Evolutionary conservation across 2,113 vertebrate species (phyloP).

Genomic region (Nannobrachium achirus): DNA sequence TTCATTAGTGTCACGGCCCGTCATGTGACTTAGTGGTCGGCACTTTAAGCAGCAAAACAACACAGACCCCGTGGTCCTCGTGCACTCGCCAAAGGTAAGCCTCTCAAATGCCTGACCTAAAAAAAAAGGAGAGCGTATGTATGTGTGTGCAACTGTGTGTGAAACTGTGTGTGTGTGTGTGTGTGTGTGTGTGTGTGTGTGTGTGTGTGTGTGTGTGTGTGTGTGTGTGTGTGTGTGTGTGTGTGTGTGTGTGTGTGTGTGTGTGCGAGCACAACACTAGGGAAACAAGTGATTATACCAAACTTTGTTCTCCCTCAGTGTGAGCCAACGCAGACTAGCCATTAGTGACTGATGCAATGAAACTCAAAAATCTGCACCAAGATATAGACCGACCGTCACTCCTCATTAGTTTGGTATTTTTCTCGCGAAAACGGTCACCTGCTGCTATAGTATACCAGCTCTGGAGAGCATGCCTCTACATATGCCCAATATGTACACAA

Average conservation of each 20-base stretch:
- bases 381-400: too few relatives aligned
- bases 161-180: conserved; percentile 23
- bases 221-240: conserved; percentile 21
- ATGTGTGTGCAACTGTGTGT: conserved; percentile 26
- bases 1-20: conserved; percentile 45
- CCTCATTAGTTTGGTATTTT: too few relatives aligned
- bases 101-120: conserved; percentile 24
- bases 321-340: neutral
- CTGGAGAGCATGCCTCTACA: neutral
- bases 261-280: conserved; percentile 41
- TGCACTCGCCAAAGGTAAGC: conserved; percentile 25
- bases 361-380: too few relatives aligned
- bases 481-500: neutral
- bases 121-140: conserved; percentile 2
- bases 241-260: conserved; percentile 10
- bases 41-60: conserved; percentile 61
- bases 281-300: conserved; percentile 70
- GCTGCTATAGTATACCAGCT: too few relatives aligned
- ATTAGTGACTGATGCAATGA: neutral
- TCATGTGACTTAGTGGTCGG: conserved; percentile 29
- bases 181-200: conserved; percentile 7
- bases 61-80: conserved; percentile 15
- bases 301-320: conserved; percentile 39
- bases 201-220: neutral
- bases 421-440: too few relatives aligned